Conservation (phyloP, 2,797 vertebrate species). For the Sebastiscus tertius region DNA sequence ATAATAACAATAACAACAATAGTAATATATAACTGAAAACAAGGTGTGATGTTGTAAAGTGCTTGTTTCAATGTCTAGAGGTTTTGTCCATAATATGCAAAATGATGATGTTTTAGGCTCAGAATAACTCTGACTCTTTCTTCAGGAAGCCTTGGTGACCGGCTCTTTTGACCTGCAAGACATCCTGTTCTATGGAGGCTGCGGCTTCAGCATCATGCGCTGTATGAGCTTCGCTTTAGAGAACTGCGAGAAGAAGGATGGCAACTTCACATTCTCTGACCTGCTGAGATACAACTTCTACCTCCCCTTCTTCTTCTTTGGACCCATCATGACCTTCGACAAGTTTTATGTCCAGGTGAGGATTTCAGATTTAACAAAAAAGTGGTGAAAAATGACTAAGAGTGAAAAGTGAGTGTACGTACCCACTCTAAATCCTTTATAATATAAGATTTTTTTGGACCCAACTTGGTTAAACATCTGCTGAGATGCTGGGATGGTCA, state of each 20-base stretch:
- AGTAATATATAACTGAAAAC: background rate
- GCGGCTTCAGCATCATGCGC: constrained; percentile 93
- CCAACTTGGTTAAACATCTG: background rate
- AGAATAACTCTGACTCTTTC: constrained; percentile 25
- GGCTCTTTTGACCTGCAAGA: constrained; percentile 94
- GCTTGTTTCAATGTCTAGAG: background rate
- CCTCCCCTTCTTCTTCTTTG: constrained; percentile 99
- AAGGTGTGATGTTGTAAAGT: background rate
- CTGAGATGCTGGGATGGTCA: background rate
- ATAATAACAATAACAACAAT: background rate
- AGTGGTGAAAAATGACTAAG: too few relatives aligned
- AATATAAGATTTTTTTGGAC: background rate
- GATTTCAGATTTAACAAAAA: background rate
- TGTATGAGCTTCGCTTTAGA: constrained; percentile 97
- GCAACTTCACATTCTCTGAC: constrained; percentile 89
- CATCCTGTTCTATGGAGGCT: constrained; percentile 94
- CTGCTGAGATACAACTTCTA: constrained; percentile 99
- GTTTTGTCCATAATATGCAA: background rate
- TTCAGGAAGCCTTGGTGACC: constrained; percentile 89
- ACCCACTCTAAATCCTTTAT: background rate
- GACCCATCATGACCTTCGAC: constrained; percentile 97
- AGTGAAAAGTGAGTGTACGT: too few relatives aligned
- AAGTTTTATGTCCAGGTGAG: constrained; percentile 92
- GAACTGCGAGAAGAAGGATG: constrained; percentile 88
- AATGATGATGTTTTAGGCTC: background rate